These are phyloP conservation scores for Netelia virgata DNA, from an alignment of 2,888 invertebrate species.

Conservation along the genomic window DNA sequence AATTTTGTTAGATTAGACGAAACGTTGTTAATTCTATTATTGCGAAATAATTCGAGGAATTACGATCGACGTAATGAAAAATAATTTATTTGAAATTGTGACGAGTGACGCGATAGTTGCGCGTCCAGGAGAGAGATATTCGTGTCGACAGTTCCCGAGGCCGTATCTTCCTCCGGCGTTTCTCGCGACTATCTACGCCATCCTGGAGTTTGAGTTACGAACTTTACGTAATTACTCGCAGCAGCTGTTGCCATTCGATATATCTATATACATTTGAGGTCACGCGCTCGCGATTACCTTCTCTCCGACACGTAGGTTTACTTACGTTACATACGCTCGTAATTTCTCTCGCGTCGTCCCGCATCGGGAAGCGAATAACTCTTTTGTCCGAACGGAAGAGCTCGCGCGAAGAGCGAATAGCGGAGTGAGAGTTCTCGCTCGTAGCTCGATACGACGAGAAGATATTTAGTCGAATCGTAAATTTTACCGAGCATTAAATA, in stretches of 20 bases:
- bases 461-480: no score
- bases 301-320: conserved; percentile 46
- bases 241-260: not conserved
- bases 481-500: no score
- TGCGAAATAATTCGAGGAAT: conserved; percentile 3
- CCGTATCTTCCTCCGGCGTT: conserved; percentile 21
- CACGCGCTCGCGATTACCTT: conserved; percentile 50
- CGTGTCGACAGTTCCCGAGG: conserved; percentile 30
- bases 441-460: not conserved
- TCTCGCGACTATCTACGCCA: conserved; percentile 19
- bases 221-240: conserved; percentile 58
- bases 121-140: conserved; percentile 20
- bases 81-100: conserved; percentile 9
- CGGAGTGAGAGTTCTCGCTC: conserved; percentile 53
- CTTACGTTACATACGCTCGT: conserved; percentile 59
- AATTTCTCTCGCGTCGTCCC: conserved; percentile 56
- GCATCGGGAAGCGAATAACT: conserved; percentile 43
- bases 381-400: conserved; percentile 47
- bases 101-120: not conserved
- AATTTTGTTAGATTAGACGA: not conserved
- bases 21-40: not conserved
- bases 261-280: conserved; percentile 21
- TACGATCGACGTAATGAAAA: conserved; percentile 5
- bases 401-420: conserved; percentile 42
- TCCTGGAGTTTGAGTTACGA: conserved; percentile 34